Base-by-base conservation (phyloP, 1,140 invertebrate species). In the Neotoxoptera formosana region DNA sequence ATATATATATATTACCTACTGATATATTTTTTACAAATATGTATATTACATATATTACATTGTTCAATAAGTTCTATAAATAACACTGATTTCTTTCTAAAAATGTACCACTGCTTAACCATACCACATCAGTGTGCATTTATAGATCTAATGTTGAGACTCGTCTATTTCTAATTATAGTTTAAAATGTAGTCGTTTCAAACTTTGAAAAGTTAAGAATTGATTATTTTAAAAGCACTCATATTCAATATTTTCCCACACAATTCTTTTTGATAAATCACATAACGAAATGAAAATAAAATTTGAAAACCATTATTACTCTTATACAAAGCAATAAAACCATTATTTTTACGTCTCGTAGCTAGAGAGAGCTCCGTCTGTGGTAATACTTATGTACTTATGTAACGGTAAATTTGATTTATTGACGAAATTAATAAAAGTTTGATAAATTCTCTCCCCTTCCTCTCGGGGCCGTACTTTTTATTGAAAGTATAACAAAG, bases 191-290 rank as follows among this genome's bases (percentile, higher is more conserved):
- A 45, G 86, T n/a, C 47, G 48, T 88, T 48, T 21, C 47, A 88
- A 23, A 21, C 25, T 20, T 51, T 30, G 30, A 30, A 48, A 51
- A 11, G 45, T 48, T 11, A 34, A 51, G 47, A 51, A 34, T 88
- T 88, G 25, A n/a, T 47, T 48, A 88, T 88, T 48, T 88, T 88
- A 48, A 88, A n/a, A n/a, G 30, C 47, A 21, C 47, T 48, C 6
- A 17, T 88, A 87, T 88, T 88, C 30, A 47, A 48, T 48, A 88
- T 51, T 88, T 48, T 88, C 8, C 86, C 30, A 88, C 86, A 88
- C 30, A 88, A 88, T 88, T n/a, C 86, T 87, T 51, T 14, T 51
- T 87, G 86, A 87, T 51, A 25, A 2, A 87, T 51, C 47, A 87
- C 47, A 48, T 47, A 88, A 88, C 51, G 86, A 7, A 51, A 53